Percentiles rank a stretch among this genome's conserved stretches.
Evolutionary conservation across 2,113 vertebrate genomes (phyloP).

Genomic region (Macrotis lagotis): DNA sequence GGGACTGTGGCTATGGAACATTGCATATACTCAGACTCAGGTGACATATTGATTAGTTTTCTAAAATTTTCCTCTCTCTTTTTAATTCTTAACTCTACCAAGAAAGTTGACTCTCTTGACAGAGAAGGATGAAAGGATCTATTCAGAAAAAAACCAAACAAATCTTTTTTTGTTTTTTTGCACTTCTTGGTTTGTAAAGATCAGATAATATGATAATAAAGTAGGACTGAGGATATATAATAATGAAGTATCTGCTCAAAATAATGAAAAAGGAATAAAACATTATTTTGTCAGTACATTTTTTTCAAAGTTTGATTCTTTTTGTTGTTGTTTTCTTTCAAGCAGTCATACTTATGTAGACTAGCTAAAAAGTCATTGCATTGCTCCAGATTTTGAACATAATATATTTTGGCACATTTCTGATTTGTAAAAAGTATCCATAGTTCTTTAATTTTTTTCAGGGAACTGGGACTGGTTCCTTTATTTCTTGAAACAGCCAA

Average conservation of each 20-base stretch:
- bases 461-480: constrained; percentile 46
- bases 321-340: constrained; percentile 23
- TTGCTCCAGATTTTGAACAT: constrained; percentile 48
- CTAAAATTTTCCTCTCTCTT: neutral
- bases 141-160: neutral
- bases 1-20: neutral
- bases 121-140: neutral
- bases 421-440: constrained; percentile 52
- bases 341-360: constrained; percentile 32
- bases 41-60: neutral
- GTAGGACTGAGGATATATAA: neutral
- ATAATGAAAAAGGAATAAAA: neutral
- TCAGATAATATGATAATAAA: neutral
- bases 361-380: constrained; percentile 55
- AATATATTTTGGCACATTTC: constrained; percentile 49
- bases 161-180: neutral
- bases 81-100: neutral
- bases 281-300: constrained; percentile 34
- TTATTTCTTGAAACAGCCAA: constrained; percentile 62
- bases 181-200: neutral
- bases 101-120: neutral
- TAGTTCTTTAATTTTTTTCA: constrained; percentile 54
- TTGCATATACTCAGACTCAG: neutral
- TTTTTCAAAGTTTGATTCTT: constrained; percentile 21
- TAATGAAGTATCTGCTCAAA: neutral